A percentile compares a stretch with the other conserved stretches of the same genome.
These are phyloP conservation scores for Aurelia sp. DNA, from an alignment of 30 jellyfish, hydroid and myxozoan genomes.

Conservation along the genomic window DNA sequence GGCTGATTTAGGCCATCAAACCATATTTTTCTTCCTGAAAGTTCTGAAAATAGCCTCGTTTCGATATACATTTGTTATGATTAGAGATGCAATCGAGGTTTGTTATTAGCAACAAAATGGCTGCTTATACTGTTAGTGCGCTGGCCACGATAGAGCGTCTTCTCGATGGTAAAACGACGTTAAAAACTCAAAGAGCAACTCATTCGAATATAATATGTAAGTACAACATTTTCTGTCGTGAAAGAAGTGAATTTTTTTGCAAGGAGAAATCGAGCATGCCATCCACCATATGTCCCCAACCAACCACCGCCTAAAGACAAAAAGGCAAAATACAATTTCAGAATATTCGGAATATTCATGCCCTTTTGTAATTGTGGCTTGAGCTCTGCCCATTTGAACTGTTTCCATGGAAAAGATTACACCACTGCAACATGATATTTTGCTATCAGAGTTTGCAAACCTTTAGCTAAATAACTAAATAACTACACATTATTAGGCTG, in stretches of 20 bases:
- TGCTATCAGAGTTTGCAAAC: no score
- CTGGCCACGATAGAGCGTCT: conserved; percentile 68
- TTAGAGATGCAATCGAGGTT: neutral
- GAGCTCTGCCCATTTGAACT: no score
- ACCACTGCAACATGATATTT: no score
- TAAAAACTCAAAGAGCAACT: conserved; percentile 62
- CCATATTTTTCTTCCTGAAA: no score
- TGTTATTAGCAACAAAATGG: conserved; percentile 55
- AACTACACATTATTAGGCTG: no score
- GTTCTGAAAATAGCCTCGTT: no score
- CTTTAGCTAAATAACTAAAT: no score
- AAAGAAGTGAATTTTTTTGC: neutral
- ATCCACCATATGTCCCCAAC: no score
- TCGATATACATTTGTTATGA: neutral
- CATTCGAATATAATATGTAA: conserved; percentile 76
- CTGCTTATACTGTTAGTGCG: conserved; percentile 43
- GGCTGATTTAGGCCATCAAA: neutral
- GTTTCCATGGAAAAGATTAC: no score
- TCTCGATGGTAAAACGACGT: conserved; percentile 76
- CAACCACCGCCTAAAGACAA: no score
- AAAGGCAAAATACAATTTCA: neutral
- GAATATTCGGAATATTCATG: neutral
- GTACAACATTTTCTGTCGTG: neutral
- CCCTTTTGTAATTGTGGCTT: no score
- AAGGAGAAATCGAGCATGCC: neutral